A percentile compares a stretch with the other conserved stretches of the same genome.
These are phyloP conservation scores for Tyria jacobaeae DNA, from an alignment of 2,888 invertebrate species.

Conservation along the genomic window DNA sequence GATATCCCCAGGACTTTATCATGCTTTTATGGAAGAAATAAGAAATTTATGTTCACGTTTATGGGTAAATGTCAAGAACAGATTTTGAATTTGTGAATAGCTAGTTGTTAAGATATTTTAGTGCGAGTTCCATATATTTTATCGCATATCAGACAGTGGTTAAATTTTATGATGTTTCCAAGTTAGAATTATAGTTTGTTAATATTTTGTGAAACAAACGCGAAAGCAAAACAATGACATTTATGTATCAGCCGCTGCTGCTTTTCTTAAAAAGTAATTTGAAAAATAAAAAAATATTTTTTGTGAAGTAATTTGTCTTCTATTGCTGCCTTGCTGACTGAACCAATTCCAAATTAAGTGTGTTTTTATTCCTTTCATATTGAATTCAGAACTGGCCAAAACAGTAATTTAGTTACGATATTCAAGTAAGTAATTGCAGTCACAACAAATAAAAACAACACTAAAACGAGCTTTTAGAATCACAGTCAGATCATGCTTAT, in stretches of 20 bases:
- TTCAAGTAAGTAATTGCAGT: no score
- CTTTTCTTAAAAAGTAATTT: not conserved
- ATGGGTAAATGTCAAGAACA: slow-evolving; percentile 23
- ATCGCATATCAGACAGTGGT: not conserved
- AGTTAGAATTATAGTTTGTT: not conserved
- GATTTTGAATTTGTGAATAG: slow-evolving; percentile 12
- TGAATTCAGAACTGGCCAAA: not conserved
- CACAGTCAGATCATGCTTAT: no score
- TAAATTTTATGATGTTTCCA: not conserved
- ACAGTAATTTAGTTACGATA: no score
- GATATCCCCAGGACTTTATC: slow-evolving; percentile 51
- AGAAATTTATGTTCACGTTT: slow-evolving; percentile 32
- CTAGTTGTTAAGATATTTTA: slow-evolving; percentile 11
- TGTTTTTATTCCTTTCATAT: not conserved
- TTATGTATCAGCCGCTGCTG: not conserved
- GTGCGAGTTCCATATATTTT: not conserved
- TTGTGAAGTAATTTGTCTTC: not conserved
- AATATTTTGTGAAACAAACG: no score
- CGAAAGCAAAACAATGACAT: no score
- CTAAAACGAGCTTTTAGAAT: no score
- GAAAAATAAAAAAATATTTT: not conserved
- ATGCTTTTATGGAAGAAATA: slow-evolving; percentile 32
- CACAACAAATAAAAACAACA: no score
- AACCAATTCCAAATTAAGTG: not conserved
- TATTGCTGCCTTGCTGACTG: not conserved